phyloP scores from a whole-genome alignment of 2,113 vertebrate species.

The Octodon degus region DNA sequence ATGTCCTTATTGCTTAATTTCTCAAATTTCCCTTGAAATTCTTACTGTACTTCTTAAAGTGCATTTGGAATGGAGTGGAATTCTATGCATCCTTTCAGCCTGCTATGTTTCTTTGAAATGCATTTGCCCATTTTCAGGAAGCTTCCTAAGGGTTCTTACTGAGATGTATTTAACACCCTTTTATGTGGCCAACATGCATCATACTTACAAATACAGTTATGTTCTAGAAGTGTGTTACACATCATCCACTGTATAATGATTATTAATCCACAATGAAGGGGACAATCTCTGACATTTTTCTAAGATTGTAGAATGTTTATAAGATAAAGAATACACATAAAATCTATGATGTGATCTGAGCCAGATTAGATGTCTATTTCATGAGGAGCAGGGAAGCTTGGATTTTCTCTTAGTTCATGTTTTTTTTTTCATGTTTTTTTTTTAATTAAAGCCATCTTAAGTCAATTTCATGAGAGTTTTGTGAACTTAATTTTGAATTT shows the following conservation, averaged over 20 bases:
- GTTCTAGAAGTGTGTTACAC: not conserved
- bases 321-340: not conserved
- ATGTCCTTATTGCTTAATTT: not conserved
- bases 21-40: not conserved
- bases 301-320: not conserved
- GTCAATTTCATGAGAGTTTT: not conserved
- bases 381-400: not conserved
- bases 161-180: constrained; percentile 1
- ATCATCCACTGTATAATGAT: not conserved
- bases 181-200: not conserved
- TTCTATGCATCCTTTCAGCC: not conserved
- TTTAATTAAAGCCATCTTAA: not conserved
- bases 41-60: not conserved
- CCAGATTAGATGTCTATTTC: not conserved
- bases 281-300: not conserved
- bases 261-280: not conserved
- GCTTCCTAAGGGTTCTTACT: not conserved
- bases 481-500: not conserved
- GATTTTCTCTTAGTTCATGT: not conserved
- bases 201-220: constrained; percentile 8
- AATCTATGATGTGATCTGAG: not conserved
- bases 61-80: not conserved
- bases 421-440: not conserved
- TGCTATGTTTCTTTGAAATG: constrained; percentile 15
- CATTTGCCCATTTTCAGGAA: not conserved